Conservation (phyloP, 2,888 invertebrate species). For the Drosophila maculinotata region DNA sequence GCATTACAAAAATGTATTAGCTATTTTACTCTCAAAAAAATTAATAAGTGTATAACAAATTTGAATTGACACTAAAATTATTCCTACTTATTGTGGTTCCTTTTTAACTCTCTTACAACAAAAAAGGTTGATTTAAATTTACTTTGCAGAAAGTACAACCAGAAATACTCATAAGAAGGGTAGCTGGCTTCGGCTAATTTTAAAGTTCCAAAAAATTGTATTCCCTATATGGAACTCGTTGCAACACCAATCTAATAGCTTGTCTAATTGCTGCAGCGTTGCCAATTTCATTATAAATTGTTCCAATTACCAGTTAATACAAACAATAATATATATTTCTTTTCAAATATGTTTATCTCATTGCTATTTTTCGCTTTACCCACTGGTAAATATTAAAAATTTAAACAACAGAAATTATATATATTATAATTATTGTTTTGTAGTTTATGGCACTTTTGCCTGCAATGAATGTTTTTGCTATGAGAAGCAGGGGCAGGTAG, state of each 20-base stretch:
- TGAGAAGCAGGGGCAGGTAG: neutral
- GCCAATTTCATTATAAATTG: neutral
- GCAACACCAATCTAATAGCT: neutral
- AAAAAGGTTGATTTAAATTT: no score
- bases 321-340: neutral
- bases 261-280: neutral
- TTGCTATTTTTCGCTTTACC: neutral
- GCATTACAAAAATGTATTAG: no score
- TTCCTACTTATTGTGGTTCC: no score
- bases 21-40: no score
- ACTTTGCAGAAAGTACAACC: no score
- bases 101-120: no score
- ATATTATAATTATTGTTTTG: neutral
- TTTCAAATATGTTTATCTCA: neutral
- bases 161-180: no score
- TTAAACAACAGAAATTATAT: neutral
- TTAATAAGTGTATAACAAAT: no score
- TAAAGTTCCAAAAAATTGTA: no score
- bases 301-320: neutral
- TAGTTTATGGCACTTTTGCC: neutral
- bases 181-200: no score
- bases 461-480: slow-evolving; percentile 44
- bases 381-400: slow-evolving; percentile 5
- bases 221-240: neutral
- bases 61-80: no score